Base-by-base conservation (phyloP, 2,888 invertebrate species). In the Metalampra italica region DNA sequence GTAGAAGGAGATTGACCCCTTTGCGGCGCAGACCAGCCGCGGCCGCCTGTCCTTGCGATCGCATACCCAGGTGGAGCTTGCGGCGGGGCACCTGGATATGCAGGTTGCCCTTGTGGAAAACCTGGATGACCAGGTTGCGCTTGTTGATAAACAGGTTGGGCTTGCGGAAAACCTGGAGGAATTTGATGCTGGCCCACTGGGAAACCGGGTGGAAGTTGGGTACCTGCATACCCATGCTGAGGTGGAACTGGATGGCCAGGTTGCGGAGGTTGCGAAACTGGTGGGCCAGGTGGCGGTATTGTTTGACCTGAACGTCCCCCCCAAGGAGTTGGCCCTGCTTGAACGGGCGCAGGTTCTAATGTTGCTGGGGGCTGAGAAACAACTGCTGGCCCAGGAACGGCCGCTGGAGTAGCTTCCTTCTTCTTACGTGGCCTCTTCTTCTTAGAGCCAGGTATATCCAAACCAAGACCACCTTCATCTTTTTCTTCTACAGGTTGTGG, bases 381-480 rank as follows among this genome's bases (percentile, higher is more conserved):
- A 5, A 5, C 22, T 8, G 32, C 32, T n/a, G 22, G 41, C 22
- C 9, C 29, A n/a, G 9, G 4, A 8, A n/a, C 29, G 22, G 41
- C 11, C 7, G 9, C 15, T 39, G 13, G 7, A 9, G 22, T 9
- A 14, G 13, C 29, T 5, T 40, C 48, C 44, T 56, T 57, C 42
- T 55, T 55, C 42, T 56, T 59, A 14, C 34, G 40, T 5, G 50
- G 55, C 9, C 49, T 56, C 12, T 15, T 54, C 49, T 59, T 62
- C 39, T 56, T 60, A 8, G 45, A 42, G 7, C 52, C 54, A 0
- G 55, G 52, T 13, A 57, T 45, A n/a, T 54, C 57, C 8, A 63
- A 52, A 5, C 67, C 66, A 1, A 62, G 12, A 0, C 65, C 64
- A 59, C 57, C 60, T 9, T 42, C 54, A 9, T 60, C 62, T 12